Evolutionary conservation across 2,888 invertebrate genomes (phyloP).

Genomic region (Pseudococcus viburni): DNA sequence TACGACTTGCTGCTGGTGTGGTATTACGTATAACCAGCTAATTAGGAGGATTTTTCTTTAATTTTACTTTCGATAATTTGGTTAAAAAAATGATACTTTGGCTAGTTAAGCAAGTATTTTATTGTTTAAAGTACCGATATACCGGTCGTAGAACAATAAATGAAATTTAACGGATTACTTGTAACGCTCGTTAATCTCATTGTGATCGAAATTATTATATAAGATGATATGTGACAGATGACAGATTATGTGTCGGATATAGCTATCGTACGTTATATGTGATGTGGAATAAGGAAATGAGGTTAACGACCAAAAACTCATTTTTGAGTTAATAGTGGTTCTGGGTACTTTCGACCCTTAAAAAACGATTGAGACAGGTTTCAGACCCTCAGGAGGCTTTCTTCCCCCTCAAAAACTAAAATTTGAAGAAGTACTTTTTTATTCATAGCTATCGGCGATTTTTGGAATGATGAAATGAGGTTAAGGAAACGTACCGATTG

Average conservation of each 20-base stretch:
- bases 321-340: too few relatives aligned
- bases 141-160: conserved; percentile 5
- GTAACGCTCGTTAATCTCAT: conserved; percentile 40
- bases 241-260: conserved; percentile 16
- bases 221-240: conserved; percentile 36
- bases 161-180: conserved; percentile 19
- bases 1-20: too few relatives aligned
- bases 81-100: background rate
- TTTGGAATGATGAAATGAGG: too few relatives aligned
- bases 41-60: background rate
- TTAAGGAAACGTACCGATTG: too few relatives aligned
- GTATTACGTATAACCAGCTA: background rate
- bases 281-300: too few relatives aligned
- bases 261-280: background rate
- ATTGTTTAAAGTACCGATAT: background rate
- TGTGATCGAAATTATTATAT: conserved; percentile 41
- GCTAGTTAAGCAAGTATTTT: background rate
- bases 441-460: too few relatives aligned
- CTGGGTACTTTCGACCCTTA: too few relatives aligned
- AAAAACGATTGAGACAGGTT: too few relatives aligned
- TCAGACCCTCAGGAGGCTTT: too few relatives aligned
- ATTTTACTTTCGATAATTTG: conserved; percentile 16
- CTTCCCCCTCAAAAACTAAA: too few relatives aligned
- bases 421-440: too few relatives aligned
- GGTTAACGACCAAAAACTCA: too few relatives aligned